Conservation (phyloP, 2,113 vertebrate species). For the Sphaerodactylus townsendi region DNA sequence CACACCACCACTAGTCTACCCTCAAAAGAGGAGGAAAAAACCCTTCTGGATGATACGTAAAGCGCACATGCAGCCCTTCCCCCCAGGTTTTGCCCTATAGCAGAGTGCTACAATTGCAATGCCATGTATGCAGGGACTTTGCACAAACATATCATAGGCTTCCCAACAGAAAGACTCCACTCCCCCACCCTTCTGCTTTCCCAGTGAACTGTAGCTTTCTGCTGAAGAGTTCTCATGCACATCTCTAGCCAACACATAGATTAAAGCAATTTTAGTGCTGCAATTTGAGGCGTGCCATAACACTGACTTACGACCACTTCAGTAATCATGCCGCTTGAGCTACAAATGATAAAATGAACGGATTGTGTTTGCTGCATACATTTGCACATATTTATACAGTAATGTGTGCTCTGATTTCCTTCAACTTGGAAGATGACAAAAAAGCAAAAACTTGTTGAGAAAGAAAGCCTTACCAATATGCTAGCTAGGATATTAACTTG, state of each 20-base stretch:
- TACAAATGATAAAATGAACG: slow-evolving; percentile 66
- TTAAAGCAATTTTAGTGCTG: slow-evolving; percentile 65
- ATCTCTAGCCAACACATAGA: slow-evolving; percentile 47
- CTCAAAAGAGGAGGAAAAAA: no score
- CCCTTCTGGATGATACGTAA: neutral
- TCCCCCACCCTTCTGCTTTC: slow-evolving; percentile 1
- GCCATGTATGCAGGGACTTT: slow-evolving; percentile 1
- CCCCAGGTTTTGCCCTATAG: neutral
- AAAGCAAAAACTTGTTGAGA: slow-evolving; percentile 22
- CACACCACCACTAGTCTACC: neutral
- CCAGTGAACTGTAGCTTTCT: slow-evolving; percentile 20
- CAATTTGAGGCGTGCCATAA: slow-evolving; percentile 66
- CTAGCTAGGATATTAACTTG: slow-evolving; percentile 49
- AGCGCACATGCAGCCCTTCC: neutral
- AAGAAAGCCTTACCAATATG: slow-evolving; percentile 47
- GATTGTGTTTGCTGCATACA: slow-evolving; percentile 38
- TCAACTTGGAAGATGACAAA: slow-evolving; percentile 5
- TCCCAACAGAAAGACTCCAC: neutral
- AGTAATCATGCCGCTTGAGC: slow-evolving; percentile 60
- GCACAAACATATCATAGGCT: slow-evolving; percentile 12
- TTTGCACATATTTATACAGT: slow-evolving; percentile 26
- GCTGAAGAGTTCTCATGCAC: slow-evolving; percentile 15
- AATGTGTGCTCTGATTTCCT: slow-evolving; percentile 35
- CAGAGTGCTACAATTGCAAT: neutral
- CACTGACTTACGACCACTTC: slow-evolving; percentile 62